Conservation (phyloP, 1,140 invertebrate genomes). For the Batillaria attramentaria region DNA sequence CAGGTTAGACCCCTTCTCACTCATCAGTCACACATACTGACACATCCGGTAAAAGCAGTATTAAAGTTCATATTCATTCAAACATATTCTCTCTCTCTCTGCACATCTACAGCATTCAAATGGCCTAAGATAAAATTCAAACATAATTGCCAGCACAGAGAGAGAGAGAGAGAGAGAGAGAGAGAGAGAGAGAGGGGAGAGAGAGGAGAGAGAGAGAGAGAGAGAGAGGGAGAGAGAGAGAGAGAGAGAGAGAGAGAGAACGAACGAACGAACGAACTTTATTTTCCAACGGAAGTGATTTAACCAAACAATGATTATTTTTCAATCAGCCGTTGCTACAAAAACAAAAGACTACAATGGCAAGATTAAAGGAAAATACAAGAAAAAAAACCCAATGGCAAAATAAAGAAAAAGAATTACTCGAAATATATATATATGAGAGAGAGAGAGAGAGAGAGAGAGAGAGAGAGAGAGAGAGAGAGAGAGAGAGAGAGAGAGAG, state of each 20-base stretch:
- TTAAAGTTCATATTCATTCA: not conserved
- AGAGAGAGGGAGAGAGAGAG: not conserved
- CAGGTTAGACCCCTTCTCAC: not conserved
- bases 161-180: not conserved
- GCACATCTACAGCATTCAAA: not conserved
- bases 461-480: too few species aligned
- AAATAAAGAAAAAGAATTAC: too few species aligned
- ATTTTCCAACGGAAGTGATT: too few species aligned
- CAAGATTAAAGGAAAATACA: too few species aligned
- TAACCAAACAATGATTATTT: too few species aligned
- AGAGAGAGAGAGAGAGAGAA: conserved; percentile 13
- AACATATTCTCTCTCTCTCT: not conserved
- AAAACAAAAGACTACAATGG: too few species aligned
- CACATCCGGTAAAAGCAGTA: not conserved
- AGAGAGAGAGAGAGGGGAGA: not conserved
- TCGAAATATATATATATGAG: too few species aligned
- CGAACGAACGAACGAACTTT: too few species aligned
- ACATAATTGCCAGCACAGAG: not conserved
- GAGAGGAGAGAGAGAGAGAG: not conserved
- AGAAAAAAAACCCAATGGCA: too few species aligned
- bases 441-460: too few species aligned
- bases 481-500: too few species aligned
- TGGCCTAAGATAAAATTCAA: not conserved
- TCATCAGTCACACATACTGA: not conserved
- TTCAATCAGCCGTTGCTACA: too few species aligned